These are phyloP conservation scores for Sciurus vulgaris DNA, from an alignment of 2,797 vertebrate species.

Conservation along the genomic window DNA sequence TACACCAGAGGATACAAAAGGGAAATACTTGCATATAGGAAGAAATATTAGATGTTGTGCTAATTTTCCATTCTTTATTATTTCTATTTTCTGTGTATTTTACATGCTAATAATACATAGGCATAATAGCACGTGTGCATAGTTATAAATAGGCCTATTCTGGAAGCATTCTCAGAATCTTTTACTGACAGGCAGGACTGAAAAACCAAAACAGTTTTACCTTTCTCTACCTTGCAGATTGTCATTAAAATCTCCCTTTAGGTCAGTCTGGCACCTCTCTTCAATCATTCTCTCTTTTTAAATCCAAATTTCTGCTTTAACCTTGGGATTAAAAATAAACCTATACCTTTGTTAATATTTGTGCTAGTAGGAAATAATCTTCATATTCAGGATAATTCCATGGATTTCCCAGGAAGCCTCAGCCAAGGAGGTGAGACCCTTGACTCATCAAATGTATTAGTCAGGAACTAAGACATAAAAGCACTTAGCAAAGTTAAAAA, in stretches of 20 bases:
- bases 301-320: background rate
- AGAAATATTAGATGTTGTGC: background rate
- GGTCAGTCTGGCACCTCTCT: background rate
- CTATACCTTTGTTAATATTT: background rate
- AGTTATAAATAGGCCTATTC: background rate
- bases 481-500: background rate
- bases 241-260: constrained; percentile 6
- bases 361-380: background rate
- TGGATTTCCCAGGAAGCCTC: background rate
- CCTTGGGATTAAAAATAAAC: constrained; percentile 3
- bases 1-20: background rate
- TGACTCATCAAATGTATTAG: background rate
- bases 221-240: background rate
- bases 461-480: constrained; percentile 17
- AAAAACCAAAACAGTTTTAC: background rate
- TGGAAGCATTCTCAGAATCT: background rate
- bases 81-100: background rate
- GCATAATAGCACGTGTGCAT: background rate
- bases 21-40: background rate
- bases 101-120: background rate
- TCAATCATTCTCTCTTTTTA: background rate
- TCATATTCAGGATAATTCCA: constrained; percentile 36
- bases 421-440: background rate
- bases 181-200: background rate
- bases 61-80: background rate